Conservation (phyloP, 2,113 vertebrate species). For the Microtus montanus region DNA sequence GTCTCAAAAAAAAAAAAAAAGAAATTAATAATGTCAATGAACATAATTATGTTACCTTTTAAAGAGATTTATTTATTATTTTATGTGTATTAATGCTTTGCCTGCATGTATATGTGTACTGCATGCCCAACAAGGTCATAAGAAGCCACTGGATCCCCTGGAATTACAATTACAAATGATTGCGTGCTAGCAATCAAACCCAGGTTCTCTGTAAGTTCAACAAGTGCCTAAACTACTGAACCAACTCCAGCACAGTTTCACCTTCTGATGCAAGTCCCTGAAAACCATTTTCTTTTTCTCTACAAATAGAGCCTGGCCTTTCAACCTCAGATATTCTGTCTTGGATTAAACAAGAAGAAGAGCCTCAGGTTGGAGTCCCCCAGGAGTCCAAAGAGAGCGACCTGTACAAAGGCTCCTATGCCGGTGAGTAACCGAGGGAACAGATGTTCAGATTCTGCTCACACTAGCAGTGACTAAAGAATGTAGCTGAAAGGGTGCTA, state of each 20-base stretch:
- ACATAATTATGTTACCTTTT: background rate
- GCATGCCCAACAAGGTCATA: background rate
- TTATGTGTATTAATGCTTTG: background rate
- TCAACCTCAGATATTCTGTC: slow-evolving; percentile 87
- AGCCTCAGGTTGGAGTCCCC: slow-evolving; percentile 72
- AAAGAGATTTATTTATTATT: background rate
- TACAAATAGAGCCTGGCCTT: slow-evolving; percentile 81
- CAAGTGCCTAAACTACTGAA: background rate
- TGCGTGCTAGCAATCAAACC: background rate
- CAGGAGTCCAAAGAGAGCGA: slow-evolving; percentile 70
- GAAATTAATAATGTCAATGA: background rate
- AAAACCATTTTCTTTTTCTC: slow-evolving; percentile 34
- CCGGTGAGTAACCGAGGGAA: slow-evolving; percentile 43
- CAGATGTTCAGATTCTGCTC: background rate
- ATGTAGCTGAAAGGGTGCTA: background rate
- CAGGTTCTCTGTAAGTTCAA: background rate
- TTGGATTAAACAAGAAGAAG: slow-evolving; percentile 88
- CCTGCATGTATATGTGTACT: background rate
- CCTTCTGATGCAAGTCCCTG: slow-evolving; percentile 12
- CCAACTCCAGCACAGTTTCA: background rate
- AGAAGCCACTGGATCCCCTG: background rate
- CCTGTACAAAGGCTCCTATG: slow-evolving; percentile 66
- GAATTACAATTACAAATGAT: background rate
- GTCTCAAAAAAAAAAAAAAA: background rate
- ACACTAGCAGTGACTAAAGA: background rate